Percentiles rank a stretch among this genome's conserved stretches.
These are phyloP conservation scores for Philaethria dido DNA, from an alignment of 2,888 invertebrate species.

Conservation along the genomic window DNA sequence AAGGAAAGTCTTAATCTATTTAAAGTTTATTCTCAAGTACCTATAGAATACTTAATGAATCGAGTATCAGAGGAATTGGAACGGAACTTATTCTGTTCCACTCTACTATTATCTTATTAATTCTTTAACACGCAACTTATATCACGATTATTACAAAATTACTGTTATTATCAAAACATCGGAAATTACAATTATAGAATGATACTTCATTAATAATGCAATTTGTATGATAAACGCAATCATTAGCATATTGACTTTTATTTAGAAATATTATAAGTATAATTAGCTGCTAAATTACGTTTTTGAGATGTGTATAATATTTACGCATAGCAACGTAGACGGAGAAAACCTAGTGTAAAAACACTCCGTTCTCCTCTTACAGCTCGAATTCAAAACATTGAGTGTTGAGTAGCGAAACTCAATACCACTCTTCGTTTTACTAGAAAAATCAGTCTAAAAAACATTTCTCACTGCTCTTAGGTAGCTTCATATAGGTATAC, in stretches of 20 bases:
- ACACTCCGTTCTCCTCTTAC: no score
- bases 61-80: constrained; percentile 31
- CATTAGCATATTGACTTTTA: constrained; percentile 5
- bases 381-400: no score
- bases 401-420: no score
- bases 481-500: no score
- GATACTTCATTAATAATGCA: constrained; percentile 9
- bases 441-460: no score
- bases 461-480: no score
- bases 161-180: constrained; percentile 29
- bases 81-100: constrained; percentile 36
- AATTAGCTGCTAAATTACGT: no score
- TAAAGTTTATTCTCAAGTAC: constrained; percentile 18
- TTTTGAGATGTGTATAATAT: no score
- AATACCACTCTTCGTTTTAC: no score
- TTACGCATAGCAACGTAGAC: no score
- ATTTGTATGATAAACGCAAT: constrained; percentile 16
- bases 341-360: no score
- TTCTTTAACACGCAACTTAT: constrained; percentile 40
- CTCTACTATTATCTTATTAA: constrained; percentile 36
- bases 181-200: constrained; percentile 16
- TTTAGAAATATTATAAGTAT: neutral
- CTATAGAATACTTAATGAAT: constrained; percentile 24
- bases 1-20: constrained; percentile 11
- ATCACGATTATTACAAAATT: constrained; percentile 39